These are phyloP conservation scores for Augiades crinisus DNA, from an alignment of 2,888 invertebrate species.

Conservation along the genomic window DNA sequence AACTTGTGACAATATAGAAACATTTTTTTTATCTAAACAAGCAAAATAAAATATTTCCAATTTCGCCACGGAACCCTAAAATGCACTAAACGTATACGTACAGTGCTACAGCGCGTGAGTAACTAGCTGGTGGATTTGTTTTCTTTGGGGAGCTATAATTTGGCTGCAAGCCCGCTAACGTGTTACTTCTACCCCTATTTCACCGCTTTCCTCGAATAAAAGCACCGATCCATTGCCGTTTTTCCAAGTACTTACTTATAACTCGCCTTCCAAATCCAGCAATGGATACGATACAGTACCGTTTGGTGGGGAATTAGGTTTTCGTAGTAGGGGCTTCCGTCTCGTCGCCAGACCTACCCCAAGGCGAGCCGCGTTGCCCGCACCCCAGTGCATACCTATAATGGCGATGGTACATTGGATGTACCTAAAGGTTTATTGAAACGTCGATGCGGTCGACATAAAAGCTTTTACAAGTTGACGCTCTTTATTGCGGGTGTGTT, in stretches of 20 bases:
- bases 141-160: conserved; percentile 66
- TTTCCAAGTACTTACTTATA: neutral
- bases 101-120: conserved; percentile 41
- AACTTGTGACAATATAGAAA: too few species aligned
- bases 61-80: conserved; percentile 3
- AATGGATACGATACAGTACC: conserved; percentile 34
- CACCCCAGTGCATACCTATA: conserved; percentile 22
- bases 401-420: conserved; percentile 10
- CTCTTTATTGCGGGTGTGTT: neutral
- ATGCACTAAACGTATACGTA: conserved; percentile 38
- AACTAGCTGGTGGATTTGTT: conserved; percentile 54
- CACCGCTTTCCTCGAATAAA: neutral
- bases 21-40: too few species aligned
- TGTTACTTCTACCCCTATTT: conserved; percentile 13
- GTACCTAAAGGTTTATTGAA: conserved; percentile 29
- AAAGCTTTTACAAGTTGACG: conserved; percentile 29
- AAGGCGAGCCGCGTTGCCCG: conserved; percentile 56
- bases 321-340: conserved; percentile 44
- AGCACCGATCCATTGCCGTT: conserved; percentile 37
- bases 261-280: conserved; percentile 25
- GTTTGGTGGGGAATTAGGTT: conserved; percentile 21
- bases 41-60: too few species aligned
- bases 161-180: conserved; percentile 51
- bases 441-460: conserved; percentile 16
- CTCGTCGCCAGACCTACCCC: conserved; percentile 72